These are phyloP conservation scores for Selene dorsalis DNA, from an alignment of 2,797 vertebrate genomes.

Conservation along the genomic window DNA sequence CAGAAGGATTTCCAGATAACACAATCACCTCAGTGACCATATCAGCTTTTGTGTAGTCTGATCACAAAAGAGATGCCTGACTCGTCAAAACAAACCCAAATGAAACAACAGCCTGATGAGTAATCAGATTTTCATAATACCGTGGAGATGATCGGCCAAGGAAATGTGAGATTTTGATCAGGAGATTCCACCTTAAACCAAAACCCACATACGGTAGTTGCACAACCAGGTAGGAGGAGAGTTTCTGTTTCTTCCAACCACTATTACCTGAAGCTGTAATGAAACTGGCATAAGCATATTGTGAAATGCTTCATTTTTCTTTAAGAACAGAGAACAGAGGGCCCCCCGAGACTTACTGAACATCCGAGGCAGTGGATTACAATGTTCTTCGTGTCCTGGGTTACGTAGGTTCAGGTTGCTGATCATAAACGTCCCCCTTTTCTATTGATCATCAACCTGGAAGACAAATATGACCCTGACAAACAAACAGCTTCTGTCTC, in stretches of 20 bases:
- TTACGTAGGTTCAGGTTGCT: neutral
- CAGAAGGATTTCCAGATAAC: neutral
- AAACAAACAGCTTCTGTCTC: constrained; percentile 28
- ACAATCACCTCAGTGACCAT: neutral
- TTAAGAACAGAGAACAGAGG: constrained; percentile 21
- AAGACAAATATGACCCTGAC: constrained; percentile 41
- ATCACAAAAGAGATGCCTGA: neutral
- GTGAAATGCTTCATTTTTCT: constrained; percentile 18
- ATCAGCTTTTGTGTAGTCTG: neutral
- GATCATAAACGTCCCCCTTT: constrained; percentile 12
- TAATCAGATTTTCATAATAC: constrained; percentile 21
- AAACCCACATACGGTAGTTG: constrained; percentile 58
- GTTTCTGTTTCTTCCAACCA: constrained; percentile 54
- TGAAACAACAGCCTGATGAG: constrained; percentile 12
- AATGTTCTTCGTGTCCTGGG: neutral
- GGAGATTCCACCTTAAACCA: constrained; percentile 36
- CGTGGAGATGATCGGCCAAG: constrained; percentile 26
- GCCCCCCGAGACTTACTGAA: neutral
- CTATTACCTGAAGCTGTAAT: constrained; percentile 50
- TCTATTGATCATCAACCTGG: constrained; percentile 45
- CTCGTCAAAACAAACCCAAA: constrained; percentile 10
- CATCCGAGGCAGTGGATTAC: neutral
- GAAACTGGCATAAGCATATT: constrained; percentile 35
- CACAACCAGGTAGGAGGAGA: constrained; percentile 62
- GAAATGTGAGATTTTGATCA: constrained; percentile 30